phyloP scores from a whole-genome alignment of 2,113 vertebrate genomes.

The Pachycephala philippinensis region DNA sequence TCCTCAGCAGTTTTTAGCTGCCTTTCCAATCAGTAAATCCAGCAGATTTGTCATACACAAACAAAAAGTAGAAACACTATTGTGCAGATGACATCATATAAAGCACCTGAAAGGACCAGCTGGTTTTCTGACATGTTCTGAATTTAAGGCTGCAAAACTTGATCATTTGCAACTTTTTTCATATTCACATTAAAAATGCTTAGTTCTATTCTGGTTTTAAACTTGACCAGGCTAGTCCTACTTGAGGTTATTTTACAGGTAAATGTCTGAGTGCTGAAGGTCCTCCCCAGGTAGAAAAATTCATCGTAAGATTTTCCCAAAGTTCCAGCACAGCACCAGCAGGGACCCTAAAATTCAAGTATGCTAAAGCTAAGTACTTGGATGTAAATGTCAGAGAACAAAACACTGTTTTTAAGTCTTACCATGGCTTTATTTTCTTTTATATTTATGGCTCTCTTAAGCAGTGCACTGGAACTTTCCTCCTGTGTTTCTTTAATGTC shows the following conservation, averaged over 20 bases:
- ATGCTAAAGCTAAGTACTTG: neutral
- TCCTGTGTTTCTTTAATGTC: constrained; percentile 67
- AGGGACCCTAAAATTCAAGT: neutral
- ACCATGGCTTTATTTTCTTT: constrained; percentile 98
- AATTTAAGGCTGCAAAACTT: neutral
- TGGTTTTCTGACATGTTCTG: neutral
- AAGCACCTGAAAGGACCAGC: neutral
- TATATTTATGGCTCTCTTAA: constrained; percentile 90
- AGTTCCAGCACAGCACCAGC: neutral
- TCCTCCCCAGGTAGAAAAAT: neutral
- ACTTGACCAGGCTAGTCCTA: neutral
- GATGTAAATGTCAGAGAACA: neutral
- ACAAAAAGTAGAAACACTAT: neutral
- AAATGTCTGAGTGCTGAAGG: neutral
- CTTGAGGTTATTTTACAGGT: neutral
- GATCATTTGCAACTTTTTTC: neutral
- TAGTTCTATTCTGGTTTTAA: neutral
- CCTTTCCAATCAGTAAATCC: neutral
- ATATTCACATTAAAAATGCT: neutral
- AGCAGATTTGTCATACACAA: neutral
- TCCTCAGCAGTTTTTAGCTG: neutral
- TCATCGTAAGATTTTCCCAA: neutral
- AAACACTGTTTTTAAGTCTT: neutral
- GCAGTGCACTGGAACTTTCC: constrained; percentile 68
- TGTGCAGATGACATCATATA: rapidly evolving